Percentiles rank a stretch among this genome's conserved stretches.
Conservation (phyloP, 2,113 vertebrate species). For the Stigmatopora nigra region DNA sequence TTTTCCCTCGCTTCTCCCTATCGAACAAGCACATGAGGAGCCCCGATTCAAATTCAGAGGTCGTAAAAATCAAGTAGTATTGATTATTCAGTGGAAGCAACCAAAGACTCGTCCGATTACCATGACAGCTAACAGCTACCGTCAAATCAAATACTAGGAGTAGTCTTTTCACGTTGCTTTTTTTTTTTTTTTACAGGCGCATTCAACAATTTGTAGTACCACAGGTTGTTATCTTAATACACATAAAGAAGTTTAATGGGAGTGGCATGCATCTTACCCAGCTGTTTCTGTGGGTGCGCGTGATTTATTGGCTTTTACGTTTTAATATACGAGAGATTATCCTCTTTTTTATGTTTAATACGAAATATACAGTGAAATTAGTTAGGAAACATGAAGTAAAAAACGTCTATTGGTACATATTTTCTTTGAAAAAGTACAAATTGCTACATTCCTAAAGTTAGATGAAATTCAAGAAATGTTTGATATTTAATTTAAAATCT, state of each 20-base stretch:
- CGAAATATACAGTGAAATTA: neutral
- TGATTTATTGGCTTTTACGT: slow-evolving; percentile 1
- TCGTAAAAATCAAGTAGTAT: slow-evolving; percentile 28
- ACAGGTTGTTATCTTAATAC: neutral
- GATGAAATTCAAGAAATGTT: neutral
- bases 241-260: neutral
- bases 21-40: slow-evolving; percentile 10
- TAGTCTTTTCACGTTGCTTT: slow-evolving; percentile 14
- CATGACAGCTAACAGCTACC: slow-evolving; percentile 24
- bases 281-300: neutral
- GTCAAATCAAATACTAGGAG: slow-evolving; percentile 35
- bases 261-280: neutral
- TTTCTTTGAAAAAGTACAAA: neutral
- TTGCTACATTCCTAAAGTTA: slow-evolving; percentile 4
- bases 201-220: neutral
- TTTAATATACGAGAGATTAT: neutral
- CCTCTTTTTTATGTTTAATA: neutral
- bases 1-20: slow-evolving; percentile 5
- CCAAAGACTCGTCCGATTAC: slow-evolving; percentile 50
- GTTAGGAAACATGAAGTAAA: neutral
- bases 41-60: slow-evolving; percentile 13
- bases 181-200: slow-evolving; percentile 23
- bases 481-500: neutral
- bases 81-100: slow-evolving; percentile 45
- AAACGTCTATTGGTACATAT: too few species aligned